Conservation (phyloP, 2,113 vertebrate species). For the Paralichthys olivaceus region DNA sequence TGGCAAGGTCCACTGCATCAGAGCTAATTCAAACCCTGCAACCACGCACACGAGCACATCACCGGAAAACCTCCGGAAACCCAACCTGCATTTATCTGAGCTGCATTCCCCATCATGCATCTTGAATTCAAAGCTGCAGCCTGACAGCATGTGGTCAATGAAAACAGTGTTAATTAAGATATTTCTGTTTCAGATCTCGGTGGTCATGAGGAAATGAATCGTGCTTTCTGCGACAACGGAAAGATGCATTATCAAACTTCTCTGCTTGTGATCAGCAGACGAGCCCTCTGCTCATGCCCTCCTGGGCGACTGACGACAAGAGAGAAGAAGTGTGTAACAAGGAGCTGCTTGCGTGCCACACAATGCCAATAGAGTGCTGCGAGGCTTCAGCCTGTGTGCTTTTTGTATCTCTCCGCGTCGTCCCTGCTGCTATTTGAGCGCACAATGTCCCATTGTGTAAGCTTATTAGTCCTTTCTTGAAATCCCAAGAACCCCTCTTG, state of each 20-base stretch:
- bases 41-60: slow-evolving; percentile 2
- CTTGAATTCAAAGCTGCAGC: slow-evolving; percentile 9
- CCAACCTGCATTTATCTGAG: not conserved
- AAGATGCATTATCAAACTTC: slow-evolving; percentile 44
- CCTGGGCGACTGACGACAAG: slow-evolving; percentile 32
- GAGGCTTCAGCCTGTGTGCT: slow-evolving; percentile 50
- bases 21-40: slow-evolving; percentile 16
- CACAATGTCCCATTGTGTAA: slow-evolving; percentile 63
- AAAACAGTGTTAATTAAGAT: slow-evolving; percentile 23
- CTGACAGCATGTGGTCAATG: slow-evolving; percentile 3
- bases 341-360: slow-evolving; percentile 55
- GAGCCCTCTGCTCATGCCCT: slow-evolving; percentile 44
- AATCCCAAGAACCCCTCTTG: slow-evolving; percentile 60
- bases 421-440: slow-evolving; percentile 50
- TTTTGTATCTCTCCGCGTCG: slow-evolving; percentile 58
- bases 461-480: slow-evolving; percentile 59
- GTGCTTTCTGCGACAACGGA: not conserved
- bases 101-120: not conserved
- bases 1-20: slow-evolving; percentile 30
- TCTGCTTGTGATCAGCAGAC: slow-evolving; percentile 43
- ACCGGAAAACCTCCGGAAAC: slow-evolving; percentile 14
- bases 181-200: slow-evolving; percentile 25
- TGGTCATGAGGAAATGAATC: slow-evolving; percentile 33
- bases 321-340: slow-evolving; percentile 51
- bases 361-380: slow-evolving; percentile 48